Base-by-base conservation (phyloP, 2,113 vertebrate species). In the Procapra przewalskii region DNA sequence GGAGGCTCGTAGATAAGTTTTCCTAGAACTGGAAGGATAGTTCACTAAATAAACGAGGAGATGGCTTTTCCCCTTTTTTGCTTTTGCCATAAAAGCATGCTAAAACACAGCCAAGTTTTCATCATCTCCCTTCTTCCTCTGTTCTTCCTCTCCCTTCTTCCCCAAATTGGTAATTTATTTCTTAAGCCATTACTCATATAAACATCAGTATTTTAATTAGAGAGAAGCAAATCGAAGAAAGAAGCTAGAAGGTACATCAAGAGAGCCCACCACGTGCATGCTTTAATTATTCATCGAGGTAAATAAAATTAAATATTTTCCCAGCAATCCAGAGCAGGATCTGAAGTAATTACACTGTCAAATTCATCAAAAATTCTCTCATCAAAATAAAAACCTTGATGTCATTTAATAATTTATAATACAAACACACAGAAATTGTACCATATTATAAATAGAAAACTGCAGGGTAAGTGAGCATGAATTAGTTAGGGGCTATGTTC, bases 281-380 rank as follows among this genome's bases (percentile, higher is more conserved):
- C 98, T 99, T 99, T 99, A 99, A 99, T 99, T 99, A 99, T 99
- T 99, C 99, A 99, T 99, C 52, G 98, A 97, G 98, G 99, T 99
- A 99, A 99, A 99, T 99, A 99, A 99, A 99, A 99, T 99, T 99
- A 99, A 99, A 99, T 99, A 99, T 99, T 99, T 99, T 98, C 99
- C 98, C 98, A 99, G 99, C 97, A 60, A 99, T 99, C 98, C 98
- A 98, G 98, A 99, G 98, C 98, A 98, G 99, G 98, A 99, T 99
- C 98, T 99, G 98, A 99, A 99, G 99, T 99, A 99, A 99, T 99
- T 99, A 99, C 99, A 99, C 99, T 99, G 99, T 99, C 99, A 99
- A 98, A 99, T 99, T 99, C 99, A 99, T 99, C 99, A 99, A 98
- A 99, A 99, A 99, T 98, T 99, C 98, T 98, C 98, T 99, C 99